Base-by-base conservation (phyloP, 2,888 invertebrate species). In the Ormyrus nitidulus region DNA sequence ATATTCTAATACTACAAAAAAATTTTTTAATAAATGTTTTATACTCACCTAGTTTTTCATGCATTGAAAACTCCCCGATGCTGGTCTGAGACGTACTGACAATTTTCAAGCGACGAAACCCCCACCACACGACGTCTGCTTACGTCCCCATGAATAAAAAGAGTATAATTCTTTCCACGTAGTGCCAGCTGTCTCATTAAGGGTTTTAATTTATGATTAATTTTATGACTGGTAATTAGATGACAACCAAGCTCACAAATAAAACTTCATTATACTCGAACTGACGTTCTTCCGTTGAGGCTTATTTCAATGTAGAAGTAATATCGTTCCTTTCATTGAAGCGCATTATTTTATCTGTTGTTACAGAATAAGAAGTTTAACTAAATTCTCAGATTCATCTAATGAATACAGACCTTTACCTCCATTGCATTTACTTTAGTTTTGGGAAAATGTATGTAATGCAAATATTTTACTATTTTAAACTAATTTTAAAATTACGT, bases 1-100 rank as follows among this genome's bases (percentile, higher is more conserved):
- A 4, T 34, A 53, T 53, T 51, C n/a, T 34, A n/a, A 7, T 34
- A 34, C 44, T 11, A 59, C 10, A 71, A 84, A 66, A 85, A 88
- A 6, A 79, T 83, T 46, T 19, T 69, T 56, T 49, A 51, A 64
- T 48, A 11, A 44, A 9, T n/a, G n/a, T 19, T 51, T 53, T 56
- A n/a, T 7, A 68, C n/a, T 0, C 71, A 66, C 72, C 65, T 78
- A 54, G n/a, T 66, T 53, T 66, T 19, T 72, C 11, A 6, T 34
- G 5, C 77, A 72, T 72, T 10, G 10, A 10, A 66, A 65, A 44
- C 9, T 51, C 44, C n/a, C 2, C 11, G 11, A 10, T 65, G 59
- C 46, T 46, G 13, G 6, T 9, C 59, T 0, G 48, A 0, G 34
- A 66, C n/a, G 48, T 48, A 78, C 72, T 78, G 66, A 5, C 44